phyloP scores from a whole-genome alignment of 1,140 invertebrate genomes.

The Nixonia krombeini region DNA sequence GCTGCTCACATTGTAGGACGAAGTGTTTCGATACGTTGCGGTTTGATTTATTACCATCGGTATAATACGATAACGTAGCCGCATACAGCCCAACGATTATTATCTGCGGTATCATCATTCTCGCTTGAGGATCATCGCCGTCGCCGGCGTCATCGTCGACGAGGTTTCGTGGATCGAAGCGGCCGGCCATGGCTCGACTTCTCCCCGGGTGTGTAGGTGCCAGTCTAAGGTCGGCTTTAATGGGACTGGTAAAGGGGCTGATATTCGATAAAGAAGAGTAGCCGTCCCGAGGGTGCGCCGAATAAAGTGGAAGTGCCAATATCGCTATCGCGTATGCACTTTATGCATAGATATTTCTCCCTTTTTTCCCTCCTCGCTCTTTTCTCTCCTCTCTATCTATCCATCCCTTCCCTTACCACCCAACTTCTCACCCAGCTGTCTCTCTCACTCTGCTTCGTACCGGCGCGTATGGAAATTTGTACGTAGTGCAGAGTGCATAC shows the following conservation, averaged over 20 bases:
- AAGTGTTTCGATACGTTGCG: not conserved
- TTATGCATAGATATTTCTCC: no score
- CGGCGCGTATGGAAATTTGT: not conserved
- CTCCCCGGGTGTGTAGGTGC: not conserved
- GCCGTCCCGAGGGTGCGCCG: not conserved
- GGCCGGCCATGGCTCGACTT: not conserved
- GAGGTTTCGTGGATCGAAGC: slow-evolving; percentile 1
- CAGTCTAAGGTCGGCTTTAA: not conserved
- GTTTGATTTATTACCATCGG: not conserved
- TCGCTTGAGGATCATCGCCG: not conserved
- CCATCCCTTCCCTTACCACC: no score
- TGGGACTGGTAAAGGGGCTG: not conserved
- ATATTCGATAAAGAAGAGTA: no score
- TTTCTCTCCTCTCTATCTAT: no score
- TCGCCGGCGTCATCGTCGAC: not conserved
- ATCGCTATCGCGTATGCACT: not conserved
- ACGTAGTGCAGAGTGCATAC: not conserved
- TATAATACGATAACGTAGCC: not conserved
- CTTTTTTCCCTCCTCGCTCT: not conserved
- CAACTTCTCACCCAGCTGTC: no score
- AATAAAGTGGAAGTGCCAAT: not conserved
- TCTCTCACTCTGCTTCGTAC: no score
- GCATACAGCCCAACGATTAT: not conserved
- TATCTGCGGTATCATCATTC: not conserved
- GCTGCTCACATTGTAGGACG: not conserved